Conservation (phyloP, 2,113 vertebrate species). For the Salvator merianae region DNA sequence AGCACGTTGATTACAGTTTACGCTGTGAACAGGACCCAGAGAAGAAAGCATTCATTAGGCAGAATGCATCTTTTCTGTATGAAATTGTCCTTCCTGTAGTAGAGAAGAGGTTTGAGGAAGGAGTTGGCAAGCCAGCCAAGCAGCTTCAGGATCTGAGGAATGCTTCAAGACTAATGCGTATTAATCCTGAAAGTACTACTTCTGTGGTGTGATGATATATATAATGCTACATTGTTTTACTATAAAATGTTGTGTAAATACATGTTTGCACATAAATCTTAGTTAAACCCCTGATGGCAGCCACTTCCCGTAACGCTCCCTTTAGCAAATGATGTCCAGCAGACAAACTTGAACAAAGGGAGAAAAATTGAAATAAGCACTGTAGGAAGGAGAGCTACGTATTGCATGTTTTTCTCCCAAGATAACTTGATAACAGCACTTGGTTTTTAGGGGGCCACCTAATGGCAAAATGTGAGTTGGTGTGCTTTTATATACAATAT, state of each 20-base stretch:
- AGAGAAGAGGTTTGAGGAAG: slow-evolving; percentile 93
- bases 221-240: neutral
- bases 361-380: neutral
- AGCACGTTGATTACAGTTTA: slow-evolving; percentile 97
- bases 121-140: slow-evolving; percentile 94
- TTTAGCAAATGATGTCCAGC: slow-evolving; percentile 25
- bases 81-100: slow-evolving; percentile 96
- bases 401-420: neutral
- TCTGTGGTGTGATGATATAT: slow-evolving; percentile 89
- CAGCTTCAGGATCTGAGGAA: slow-evolving; percentile 95
- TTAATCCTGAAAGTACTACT: slow-evolving; percentile 95
- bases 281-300: neutral
- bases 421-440: slow-evolving; percentile 15
- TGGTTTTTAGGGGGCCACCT: slow-evolving; percentile 18
- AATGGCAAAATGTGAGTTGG: neutral
- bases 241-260: neutral
- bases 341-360: slow-evolving; percentile 2
- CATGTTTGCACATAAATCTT: neutral
- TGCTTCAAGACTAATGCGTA: slow-evolving; percentile 82
- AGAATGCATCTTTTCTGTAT: slow-evolving; percentile 93
- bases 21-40: slow-evolving; percentile 95
- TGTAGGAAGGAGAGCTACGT: neutral
- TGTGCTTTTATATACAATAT: neutral
- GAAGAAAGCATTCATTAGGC: slow-evolving; percentile 92
- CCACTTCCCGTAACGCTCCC: neutral